Evolutionary conservation across 2,113 vertebrate genomes (phyloP).

Genomic region (Odocoileus virginianus): DNA sequence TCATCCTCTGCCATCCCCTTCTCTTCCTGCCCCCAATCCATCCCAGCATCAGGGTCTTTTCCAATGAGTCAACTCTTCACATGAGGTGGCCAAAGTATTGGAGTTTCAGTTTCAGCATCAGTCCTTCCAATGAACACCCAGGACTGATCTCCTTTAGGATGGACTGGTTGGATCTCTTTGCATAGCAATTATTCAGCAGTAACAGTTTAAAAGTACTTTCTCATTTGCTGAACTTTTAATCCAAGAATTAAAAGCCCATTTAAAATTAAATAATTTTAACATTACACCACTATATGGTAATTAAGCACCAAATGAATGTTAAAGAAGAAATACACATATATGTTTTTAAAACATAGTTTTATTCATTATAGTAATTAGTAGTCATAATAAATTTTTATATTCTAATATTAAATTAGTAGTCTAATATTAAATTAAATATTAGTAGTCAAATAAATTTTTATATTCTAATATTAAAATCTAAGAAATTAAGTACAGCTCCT

Average conservation of each 20-base stretch:
- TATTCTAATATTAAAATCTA: neutral
- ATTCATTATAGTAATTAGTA: neutral
- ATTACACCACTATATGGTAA: neutral
- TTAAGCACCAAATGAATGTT: neutral
- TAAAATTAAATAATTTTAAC: conserved; percentile 24
- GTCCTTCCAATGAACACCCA: too few relatives aligned
- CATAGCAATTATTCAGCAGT: conserved; percentile 55
- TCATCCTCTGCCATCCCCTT: too few relatives aligned
- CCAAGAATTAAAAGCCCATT: conserved; percentile 49
- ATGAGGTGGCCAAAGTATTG: too few relatives aligned
- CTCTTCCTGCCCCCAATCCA: too few relatives aligned
- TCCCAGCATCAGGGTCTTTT: too few relatives aligned
- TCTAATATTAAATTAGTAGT: neutral
- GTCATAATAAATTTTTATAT: neutral
- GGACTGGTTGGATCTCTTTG: too few relatives aligned
- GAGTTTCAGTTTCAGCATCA: too few relatives aligned
- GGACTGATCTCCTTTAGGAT: too few relatives aligned
- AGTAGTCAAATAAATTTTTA: neutral
- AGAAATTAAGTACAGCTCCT: neutral
- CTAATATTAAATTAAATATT: too few relatives aligned
- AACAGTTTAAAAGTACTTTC: conserved; percentile 11
- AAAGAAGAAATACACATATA: neutral
- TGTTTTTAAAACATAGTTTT: neutral
- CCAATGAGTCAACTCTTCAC: too few relatives aligned
- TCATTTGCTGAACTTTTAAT: conserved; percentile 49